Percentiles rank a stretch among this genome's conserved stretches.
Conservation (phyloP, 2,888 invertebrate species). For the Ectropis crepuscularia region DNA sequence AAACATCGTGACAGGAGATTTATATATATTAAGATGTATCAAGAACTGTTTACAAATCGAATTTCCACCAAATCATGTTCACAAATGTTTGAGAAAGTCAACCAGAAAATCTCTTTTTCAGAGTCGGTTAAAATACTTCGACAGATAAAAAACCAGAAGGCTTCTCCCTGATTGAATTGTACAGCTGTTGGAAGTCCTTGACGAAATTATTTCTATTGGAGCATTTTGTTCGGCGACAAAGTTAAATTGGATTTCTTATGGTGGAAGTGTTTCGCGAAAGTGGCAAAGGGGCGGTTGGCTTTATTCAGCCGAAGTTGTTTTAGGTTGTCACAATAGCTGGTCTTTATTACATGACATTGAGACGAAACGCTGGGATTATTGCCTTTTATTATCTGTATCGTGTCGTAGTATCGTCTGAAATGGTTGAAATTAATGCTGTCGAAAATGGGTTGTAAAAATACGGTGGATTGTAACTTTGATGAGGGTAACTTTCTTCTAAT, state of each 20-base stretch:
- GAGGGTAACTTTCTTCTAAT: slow-evolving; percentile 28
- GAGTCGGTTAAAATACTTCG: slow-evolving; percentile 51
- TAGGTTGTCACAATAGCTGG: slow-evolving; percentile 68
- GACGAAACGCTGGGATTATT: slow-evolving; percentile 49
- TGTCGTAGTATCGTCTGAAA: slow-evolving; percentile 32
- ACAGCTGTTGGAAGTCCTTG: slow-evolving; percentile 79
- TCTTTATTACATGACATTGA: slow-evolving; percentile 55
- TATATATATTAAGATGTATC: no score
- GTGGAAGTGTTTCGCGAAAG: slow-evolving; percentile 71
- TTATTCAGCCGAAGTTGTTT: slow-evolving; percentile 69
- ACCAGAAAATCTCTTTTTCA: no score
- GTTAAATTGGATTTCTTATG: slow-evolving; percentile 84
- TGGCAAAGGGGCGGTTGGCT: slow-evolving; percentile 67
- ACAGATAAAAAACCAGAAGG: slow-evolving; percentile 67
- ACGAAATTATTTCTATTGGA: slow-evolving; percentile 83
- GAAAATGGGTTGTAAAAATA: slow-evolving; percentile 33
- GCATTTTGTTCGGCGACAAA: slow-evolving; percentile 81
- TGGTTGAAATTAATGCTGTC: slow-evolving; percentile 27
- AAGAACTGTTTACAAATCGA: no score
- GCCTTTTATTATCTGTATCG: slow-evolving; percentile 44
- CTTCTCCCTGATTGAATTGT: slow-evolving; percentile 77
- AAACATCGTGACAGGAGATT: no score
- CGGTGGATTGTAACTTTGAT: slow-evolving; percentile 29
- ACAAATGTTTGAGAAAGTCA: no score
- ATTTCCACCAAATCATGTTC: no score